These are phyloP conservation scores for Epinephelus moara DNA, from an alignment of 2,113 vertebrate genomes.

Conservation along the genomic window DNA sequence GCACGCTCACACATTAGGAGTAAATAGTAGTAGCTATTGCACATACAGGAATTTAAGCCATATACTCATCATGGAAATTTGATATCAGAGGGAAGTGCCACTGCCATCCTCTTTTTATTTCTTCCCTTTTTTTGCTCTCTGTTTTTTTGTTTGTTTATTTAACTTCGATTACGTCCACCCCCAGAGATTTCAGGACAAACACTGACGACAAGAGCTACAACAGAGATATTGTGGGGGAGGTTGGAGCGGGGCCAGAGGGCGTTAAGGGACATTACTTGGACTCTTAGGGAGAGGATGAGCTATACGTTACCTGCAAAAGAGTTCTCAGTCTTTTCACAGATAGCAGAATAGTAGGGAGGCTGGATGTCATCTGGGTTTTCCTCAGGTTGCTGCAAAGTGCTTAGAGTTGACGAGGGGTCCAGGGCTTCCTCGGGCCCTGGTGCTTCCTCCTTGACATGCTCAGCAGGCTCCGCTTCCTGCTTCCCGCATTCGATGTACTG, in stretches of 20 bases:
- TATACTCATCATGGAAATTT: slow-evolving; percentile 61
- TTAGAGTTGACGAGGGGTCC: slow-evolving; percentile 24
- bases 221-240: slow-evolving; percentile 34
- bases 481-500: slow-evolving; percentile 79
- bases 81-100: slow-evolving; percentile 62
- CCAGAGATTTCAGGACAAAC: slow-evolving; percentile 66
- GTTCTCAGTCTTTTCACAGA: slow-evolving; percentile 85
- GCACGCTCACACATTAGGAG: slow-evolving; percentile 45
- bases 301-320: slow-evolving; percentile 89
- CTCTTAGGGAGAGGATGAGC: slow-evolving; percentile 57
- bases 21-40: slow-evolving; percentile 80
- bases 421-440: slow-evolving; percentile 19
- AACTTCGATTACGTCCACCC: slow-evolving; percentile 63
- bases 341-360: slow-evolving; percentile 81
- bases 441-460: slow-evolving; percentile 12
- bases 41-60: slow-evolving; percentile 85
- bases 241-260: slow-evolving; percentile 20
- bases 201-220: slow-evolving; percentile 45
- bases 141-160: slow-evolving; percentile 37
- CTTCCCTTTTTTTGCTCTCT: slow-evolving; percentile 64
- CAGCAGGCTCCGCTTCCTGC: slow-evolving; percentile 34
- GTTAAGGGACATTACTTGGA: slow-evolving; percentile 21
- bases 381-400: slow-evolving; percentile 53
- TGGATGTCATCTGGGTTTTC: slow-evolving; percentile 70
- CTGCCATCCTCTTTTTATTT: slow-evolving; percentile 36